Evolutionary conservation across 2,113 vertebrate species (phyloP).

Genomic region (Cyphomyrus discorhynchus): DNA sequence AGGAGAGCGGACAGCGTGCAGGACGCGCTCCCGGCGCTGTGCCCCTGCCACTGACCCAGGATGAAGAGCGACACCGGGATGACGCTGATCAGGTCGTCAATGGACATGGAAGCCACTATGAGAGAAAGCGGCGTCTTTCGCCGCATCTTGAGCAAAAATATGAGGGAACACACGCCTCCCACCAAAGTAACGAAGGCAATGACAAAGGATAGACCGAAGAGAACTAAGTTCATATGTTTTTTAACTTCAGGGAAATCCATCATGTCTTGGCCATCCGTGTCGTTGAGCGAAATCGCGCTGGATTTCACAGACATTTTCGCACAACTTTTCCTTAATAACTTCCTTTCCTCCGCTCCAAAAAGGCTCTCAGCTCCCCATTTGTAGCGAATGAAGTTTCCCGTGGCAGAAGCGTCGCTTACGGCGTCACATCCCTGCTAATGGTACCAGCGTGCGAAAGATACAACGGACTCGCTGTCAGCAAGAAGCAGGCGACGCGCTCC

Average conservation of each 20-base stretch:
- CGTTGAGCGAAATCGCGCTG: slow-evolving; percentile 58
- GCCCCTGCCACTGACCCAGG: slow-evolving; percentile 69
- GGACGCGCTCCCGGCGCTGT: slow-evolving; percentile 40
- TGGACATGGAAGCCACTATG: slow-evolving; percentile 80
- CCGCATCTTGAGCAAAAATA: slow-evolving; percentile 68
- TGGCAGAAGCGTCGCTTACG: background rate
- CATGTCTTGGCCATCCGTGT: slow-evolving; percentile 54
- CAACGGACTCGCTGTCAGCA: background rate
- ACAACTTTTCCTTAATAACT: slow-evolving; percentile 29
- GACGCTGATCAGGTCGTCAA: slow-evolving; percentile 82
- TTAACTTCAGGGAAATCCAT: slow-evolving; percentile 50
- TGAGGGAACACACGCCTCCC: slow-evolving; percentile 77
- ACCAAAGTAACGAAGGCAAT: slow-evolving; percentile 63
- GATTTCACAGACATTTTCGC: slow-evolving; percentile 53
- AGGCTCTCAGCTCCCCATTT: slow-evolving; percentile 3
- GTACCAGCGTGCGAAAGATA: background rate
- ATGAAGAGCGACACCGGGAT: slow-evolving; percentile 75
- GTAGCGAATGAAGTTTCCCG: slow-evolving; percentile 34
- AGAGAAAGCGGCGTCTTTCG: slow-evolving; percentile 68
- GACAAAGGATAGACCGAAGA: slow-evolving; percentile 73
- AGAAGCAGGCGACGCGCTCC: background rate
- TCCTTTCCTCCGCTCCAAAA: background rate
- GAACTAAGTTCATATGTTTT: slow-evolving; percentile 57
- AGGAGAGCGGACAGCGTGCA: slow-evolving; percentile 79
- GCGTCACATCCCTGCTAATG: background rate